Base-by-base conservation (phyloP, 2,113 vertebrate species). In the Phrynocephalus versicolor region DNA sequence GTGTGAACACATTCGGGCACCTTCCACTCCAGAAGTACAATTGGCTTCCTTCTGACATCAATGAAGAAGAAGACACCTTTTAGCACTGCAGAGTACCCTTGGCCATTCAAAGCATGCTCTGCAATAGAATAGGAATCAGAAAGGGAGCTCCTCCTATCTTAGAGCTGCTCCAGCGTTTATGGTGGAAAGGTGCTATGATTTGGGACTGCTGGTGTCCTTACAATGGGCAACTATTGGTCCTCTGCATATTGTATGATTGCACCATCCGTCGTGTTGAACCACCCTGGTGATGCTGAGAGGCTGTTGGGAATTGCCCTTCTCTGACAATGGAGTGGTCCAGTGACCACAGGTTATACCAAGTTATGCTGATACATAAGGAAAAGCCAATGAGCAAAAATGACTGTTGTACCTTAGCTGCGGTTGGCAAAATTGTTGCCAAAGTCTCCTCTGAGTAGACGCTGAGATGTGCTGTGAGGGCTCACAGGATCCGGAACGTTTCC, bases 391-490 rank as follows among this genome's bases (percentile, higher is more conserved):
- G 13, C 64, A 67, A 67, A 27, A 27, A 67, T 5, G 27, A 8
- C 64, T 70, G n/a, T 1, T 45, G 6, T 65, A 83, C 18, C 15
- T 82, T 85, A 70, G 4, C 41, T 60, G 69, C 3, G 1, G 60
- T 87, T 91, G 71, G 75, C 45, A 84, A 2, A 1, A 84, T 2
- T 64, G 69, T 58, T 15, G 19, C 64, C 79, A 41, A 80, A 27
- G 12, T 41, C 41, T 88, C 45, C 30, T 79, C 41, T 27, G 84
- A 80, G 12, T 89, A 70, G 90, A 88, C 81, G 89, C 0, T 21
- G 35, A 27, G 76, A 23, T 1, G 1, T 45, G 10, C 41, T 81
- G 51, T 79, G 4, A 9, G 74, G 19, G 30, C 64, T 80, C 83
- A 58, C 25, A 39, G 10, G 45, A 81, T n/a, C 37, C 82, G 71